Evolutionary conservation across 2,113 vertebrate species (phyloP).

Genomic region (Gadus macrocephalus): DNA sequence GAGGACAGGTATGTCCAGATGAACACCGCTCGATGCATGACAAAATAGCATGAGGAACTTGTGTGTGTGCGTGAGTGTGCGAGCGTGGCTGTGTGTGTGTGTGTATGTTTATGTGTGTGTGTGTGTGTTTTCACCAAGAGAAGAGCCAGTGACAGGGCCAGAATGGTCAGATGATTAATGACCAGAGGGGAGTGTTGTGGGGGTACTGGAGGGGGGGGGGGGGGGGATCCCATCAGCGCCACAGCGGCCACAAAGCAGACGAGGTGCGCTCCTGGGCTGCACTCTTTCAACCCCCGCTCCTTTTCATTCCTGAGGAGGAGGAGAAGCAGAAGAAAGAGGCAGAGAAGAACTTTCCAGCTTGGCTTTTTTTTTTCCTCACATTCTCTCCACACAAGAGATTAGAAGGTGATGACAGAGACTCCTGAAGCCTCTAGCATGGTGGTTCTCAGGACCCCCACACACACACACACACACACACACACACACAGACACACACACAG

Average conservation of each 20-base stretch:
- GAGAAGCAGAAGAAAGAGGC: neutral
- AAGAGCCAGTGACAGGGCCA: conserved; percentile 49
- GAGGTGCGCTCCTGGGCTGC: conserved; percentile 38
- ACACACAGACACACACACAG: no score
- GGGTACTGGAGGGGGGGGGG: conserved; percentile 34
- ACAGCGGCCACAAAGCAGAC: conserved; percentile 51
- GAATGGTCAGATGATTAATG: conserved; percentile 71
- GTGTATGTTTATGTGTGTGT: conserved; percentile 29
- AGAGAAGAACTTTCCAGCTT: conserved; percentile 13
- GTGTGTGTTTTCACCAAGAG: conserved; percentile 31
- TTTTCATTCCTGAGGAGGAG: conserved; percentile 43
- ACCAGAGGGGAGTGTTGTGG: conserved; percentile 53
- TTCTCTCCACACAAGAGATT: conserved; percentile 54
- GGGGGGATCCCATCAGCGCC: conserved; percentile 40
- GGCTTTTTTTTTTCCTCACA: conserved; percentile 29
- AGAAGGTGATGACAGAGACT: conserved; percentile 51
- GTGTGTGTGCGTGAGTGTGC: conserved; percentile 7
- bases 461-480: no score
- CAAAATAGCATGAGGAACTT: conserved; percentile 23
- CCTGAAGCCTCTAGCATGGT: conserved; percentile 19
- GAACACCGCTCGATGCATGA: conserved; percentile 22
- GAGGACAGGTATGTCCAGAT: conserved; percentile 29
- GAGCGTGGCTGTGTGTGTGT: conserved; percentile 15
- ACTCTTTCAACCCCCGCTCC: conserved; percentile 39
- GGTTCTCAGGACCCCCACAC: neutral